These are phyloP conservation scores for Sitobion miscanthi DNA, from an alignment of 1,140 invertebrate species.

Conservation along the genomic window DNA sequence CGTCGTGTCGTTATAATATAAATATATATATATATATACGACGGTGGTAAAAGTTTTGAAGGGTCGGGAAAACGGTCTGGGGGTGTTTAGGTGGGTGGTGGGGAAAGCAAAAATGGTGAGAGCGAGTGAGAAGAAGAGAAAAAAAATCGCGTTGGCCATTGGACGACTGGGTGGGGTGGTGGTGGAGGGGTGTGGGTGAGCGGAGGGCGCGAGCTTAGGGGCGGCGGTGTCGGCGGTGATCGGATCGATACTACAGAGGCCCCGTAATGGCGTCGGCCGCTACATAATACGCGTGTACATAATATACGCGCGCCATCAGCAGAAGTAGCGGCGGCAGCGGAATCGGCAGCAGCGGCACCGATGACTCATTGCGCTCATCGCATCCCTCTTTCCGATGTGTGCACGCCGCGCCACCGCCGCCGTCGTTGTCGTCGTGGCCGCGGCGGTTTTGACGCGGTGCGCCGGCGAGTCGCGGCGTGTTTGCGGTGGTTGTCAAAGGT, in stretches of 20 bases:
- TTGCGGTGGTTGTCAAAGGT: slow-evolving; percentile 54
- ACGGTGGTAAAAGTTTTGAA: slow-evolving; percentile 25
- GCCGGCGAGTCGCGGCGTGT: not conserved
- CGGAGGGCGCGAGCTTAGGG: not conserved
- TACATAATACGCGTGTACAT: not conserved
- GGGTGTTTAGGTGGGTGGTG: not conserved
- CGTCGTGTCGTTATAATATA: not conserved
- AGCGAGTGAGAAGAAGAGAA: not conserved
- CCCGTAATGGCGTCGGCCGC: slow-evolving; percentile 37
- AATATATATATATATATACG: not conserved
- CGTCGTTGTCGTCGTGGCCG: not conserved
- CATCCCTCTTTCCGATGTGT: slow-evolving; percentile 33
- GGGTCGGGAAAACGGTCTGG: not conserved
- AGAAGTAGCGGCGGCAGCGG: slow-evolving; percentile 26
- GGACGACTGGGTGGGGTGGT: slow-evolving; percentile 6
- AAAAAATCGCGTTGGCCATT: slow-evolving; percentile 44
- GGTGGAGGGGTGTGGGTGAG: not conserved
- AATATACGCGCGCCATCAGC: slow-evolving; percentile 30
- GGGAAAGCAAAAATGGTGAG: not conserved
- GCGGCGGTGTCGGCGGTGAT: not conserved
- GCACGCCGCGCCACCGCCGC: not conserved
- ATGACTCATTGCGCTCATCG: slow-evolving; percentile 29
- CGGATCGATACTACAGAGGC: slow-evolving; percentile 45
- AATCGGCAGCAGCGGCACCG: slow-evolving; percentile 22
- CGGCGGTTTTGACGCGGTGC: slow-evolving; percentile 1